Evolutionary conservation across 2,888 invertebrate genomes (phyloP), one percentile per base, ranked within the genome.

Genomic region (Philereme vetulata): DNA sequence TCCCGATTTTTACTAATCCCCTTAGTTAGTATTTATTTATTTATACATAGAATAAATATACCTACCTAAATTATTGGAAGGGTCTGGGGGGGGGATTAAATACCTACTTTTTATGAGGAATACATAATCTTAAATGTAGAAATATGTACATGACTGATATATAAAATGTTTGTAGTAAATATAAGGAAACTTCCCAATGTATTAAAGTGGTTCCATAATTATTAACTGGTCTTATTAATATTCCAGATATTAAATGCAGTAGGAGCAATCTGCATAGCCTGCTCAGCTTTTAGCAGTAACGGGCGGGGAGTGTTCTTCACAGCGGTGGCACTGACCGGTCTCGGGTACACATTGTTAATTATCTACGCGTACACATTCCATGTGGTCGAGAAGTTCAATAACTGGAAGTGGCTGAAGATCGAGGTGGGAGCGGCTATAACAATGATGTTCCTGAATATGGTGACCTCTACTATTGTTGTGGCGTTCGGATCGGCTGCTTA

Each of bases 351-450:
- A 0, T 93, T 94, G 0, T 93, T 94, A 51, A 82, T 97, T 51
- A 90, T 97, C 4, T 88, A 93, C 0, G 90, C 96, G 52, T 98
- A 98, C 81, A 77, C 97, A 51, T 96, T 97, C 84, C 97, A 97
- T 79, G 87, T 97, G 4, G 94, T 97, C 48, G 98, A 98, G 84
- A 96, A 95, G 76, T 94, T 96, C 74, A 95, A 95, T 77, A 95
- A 94, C 78, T 93, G 97, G 70, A 97, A 97, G 32, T 98, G 97
- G 97, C 86, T 97, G 62, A 95, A 96, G 82, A 94, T 96, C 67
- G 97, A 98, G 86, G 93, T 97, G 80, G 87, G 94, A n/a, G 96
- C 93, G 74, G 95, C 95, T 76, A 93, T 93, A 0, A 71, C 95
- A 7, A 95, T 96, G 94, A 92, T 95, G 5, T 87, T 95, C 49